Percentiles rank a stretch among this genome's conserved stretches.
Evolutionary conservation across 2,113 vertebrate species (phyloP).

Genomic region (Callospermophilus lateralis): DNA sequence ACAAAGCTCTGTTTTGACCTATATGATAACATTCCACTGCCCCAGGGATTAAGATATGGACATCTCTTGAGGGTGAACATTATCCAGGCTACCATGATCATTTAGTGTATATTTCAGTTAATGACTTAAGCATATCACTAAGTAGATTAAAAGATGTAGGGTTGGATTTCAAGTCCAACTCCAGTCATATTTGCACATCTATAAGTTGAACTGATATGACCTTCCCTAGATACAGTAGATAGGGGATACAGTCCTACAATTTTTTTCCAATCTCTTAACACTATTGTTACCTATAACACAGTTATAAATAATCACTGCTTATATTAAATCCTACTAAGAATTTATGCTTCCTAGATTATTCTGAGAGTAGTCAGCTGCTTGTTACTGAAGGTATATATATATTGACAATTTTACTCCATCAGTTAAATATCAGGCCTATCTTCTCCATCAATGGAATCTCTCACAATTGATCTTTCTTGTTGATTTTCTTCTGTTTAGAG

Average conservation of each 20-base stretch:
- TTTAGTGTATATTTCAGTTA: background rate
- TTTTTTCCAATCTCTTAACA: background rate
- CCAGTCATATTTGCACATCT: background rate
- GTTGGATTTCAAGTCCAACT: background rate
- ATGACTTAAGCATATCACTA: background rate
- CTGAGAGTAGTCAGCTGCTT: background rate
- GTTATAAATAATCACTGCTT: background rate
- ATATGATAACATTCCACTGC: background rate
- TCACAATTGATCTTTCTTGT: background rate
- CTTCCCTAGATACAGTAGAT: background rate
- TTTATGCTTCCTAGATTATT: conserved; percentile 29
- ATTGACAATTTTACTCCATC: background rate
- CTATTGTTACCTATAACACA: background rate
- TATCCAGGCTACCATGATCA: background rate
- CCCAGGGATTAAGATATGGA: background rate
- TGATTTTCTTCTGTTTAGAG: conserved; percentile 43
- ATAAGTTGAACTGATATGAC: background rate
- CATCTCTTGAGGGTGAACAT: background rate
- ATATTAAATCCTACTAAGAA: conserved; percentile 22
- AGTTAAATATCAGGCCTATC: conserved; percentile 16
- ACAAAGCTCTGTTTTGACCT: background rate
- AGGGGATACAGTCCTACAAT: background rate
- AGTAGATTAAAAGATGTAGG: background rate
- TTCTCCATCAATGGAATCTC: background rate
- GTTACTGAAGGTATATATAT: background rate